Percentiles rank a stretch among this genome's conserved stretches.
phyloP scores from a whole-genome alignment of 2,888 invertebrate species.

The Amiota minor region DNA sequence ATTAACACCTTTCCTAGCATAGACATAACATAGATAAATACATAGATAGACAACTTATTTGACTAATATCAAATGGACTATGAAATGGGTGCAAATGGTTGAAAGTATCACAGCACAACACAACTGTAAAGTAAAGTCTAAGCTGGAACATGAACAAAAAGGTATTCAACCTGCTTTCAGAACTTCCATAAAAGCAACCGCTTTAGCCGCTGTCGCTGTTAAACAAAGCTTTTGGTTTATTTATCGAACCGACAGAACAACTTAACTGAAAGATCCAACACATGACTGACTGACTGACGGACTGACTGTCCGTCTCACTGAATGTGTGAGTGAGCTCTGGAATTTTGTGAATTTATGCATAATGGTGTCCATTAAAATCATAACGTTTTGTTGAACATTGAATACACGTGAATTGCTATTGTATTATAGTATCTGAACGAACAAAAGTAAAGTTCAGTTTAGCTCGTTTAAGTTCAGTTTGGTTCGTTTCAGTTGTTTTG shows the following conservation, averaged over 20 bases:
- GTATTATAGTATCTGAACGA: conserved; percentile 16
- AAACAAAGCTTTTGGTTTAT: conserved; percentile 30
- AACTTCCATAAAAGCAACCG: conserved; percentile 49
- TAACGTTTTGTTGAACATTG: conserved; percentile 53
- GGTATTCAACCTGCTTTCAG: conserved; percentile 51
- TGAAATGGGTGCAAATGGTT: conserved; percentile 51
- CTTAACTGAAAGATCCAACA: neutral
- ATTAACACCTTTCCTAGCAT: conserved; percentile 58
- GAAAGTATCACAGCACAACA: neutral
- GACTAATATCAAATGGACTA: conserved; percentile 64
- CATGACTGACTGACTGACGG: conserved; percentile 11
- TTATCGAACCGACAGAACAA: conserved; percentile 9
- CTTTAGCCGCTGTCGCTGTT: neutral
- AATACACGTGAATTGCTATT: conserved; percentile 28
- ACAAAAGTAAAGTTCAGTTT: neutral
- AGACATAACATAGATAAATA: neutral
- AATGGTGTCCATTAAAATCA: conserved; percentile 65
- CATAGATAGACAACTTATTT: conserved; percentile 37
- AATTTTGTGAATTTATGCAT: conserved; percentile 68
- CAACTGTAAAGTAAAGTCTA: neutral
- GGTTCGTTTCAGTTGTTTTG: conserved; percentile 27
- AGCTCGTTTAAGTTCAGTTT: conserved; percentile 36
- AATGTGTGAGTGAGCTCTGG: conserved; percentile 37
- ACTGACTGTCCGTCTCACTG: neutral
- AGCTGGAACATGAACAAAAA: conserved; percentile 38